phyloP scores from a whole-genome alignment of 2,797 vertebrate species.

The Fratercula arctica region DNA sequence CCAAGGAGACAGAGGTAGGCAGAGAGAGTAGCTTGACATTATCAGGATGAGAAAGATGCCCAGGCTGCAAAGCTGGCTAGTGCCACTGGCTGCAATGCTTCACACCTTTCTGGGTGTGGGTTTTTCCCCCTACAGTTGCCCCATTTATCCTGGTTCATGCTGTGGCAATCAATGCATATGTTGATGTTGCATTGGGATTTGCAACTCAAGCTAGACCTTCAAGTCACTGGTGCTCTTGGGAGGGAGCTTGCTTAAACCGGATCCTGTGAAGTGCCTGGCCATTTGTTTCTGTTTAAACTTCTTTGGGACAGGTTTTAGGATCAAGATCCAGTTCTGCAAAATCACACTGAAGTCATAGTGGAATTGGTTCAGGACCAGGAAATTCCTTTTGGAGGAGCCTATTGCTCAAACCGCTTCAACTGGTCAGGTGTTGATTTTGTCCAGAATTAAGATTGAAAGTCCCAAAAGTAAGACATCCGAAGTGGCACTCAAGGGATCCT shows the following conservation, averaged over 20 bases:
- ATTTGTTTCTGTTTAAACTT: background rate
- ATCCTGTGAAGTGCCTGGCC: background rate
- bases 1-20: background rate
- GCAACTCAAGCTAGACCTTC: background rate
- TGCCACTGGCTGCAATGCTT: background rate
- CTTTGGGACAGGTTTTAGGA: background rate
- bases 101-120: background rate
- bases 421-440: background rate
- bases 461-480: background rate
- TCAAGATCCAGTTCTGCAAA: background rate
- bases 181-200: background rate
- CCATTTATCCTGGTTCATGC: background rate
- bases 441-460: background rate
- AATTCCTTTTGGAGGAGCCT: background rate
- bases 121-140: rapidly evolving
- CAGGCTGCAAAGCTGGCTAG: background rate
- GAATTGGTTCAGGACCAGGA: background rate
- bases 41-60: background rate
- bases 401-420: background rate
- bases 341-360: background rate
- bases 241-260: background rate
- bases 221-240: background rate
- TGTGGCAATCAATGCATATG: background rate
- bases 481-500: background rate
- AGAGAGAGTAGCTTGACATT: background rate